Percentiles rank a stretch among this genome's conserved stretches.
Conservation (phyloP, 2,888 invertebrate genomes). For the Scaptodrosophila latifasciaeformis region DNA sequence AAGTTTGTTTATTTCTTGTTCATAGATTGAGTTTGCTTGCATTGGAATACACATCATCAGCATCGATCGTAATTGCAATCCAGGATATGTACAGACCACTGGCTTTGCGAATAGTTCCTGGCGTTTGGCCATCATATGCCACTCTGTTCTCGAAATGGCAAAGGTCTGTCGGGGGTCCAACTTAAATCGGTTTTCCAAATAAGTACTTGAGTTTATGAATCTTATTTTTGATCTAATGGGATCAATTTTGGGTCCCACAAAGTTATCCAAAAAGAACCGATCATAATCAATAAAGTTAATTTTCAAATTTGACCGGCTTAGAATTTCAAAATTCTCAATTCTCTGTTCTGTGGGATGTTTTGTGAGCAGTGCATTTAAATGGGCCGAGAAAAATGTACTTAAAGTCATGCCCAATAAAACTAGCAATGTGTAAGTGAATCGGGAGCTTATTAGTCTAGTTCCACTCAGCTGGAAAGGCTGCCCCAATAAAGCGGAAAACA, state of each 20-base stretch:
- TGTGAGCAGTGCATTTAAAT: slow-evolving; percentile 47
- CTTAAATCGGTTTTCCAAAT: too few species aligned
- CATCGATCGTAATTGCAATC: slow-evolving; percentile 21
- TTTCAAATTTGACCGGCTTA: slow-evolving; percentile 21
- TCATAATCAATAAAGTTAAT: slow-evolving; percentile 38
- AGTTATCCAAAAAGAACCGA: slow-evolving; percentile 38
- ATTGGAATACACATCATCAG: slow-evolving; percentile 32
- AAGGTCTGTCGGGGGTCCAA: not conserved
- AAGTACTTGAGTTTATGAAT: too few species aligned
- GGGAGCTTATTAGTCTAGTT: slow-evolving; percentile 35
- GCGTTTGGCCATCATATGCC: too few species aligned
- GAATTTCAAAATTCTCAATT: slow-evolving; percentile 28
- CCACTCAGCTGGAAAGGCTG: slow-evolving; percentile 30
- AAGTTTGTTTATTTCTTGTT: slow-evolving; percentile 31
- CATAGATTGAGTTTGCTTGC: slow-evolving; percentile 44
- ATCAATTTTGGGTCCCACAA: too few species aligned
- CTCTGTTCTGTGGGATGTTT: slow-evolving; percentile 36
- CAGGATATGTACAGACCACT: slow-evolving; percentile 19
- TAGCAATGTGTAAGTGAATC: slow-evolving; percentile 33
- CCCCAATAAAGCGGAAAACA: slow-evolving; percentile 44
- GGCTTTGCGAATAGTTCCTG: slow-evolving; percentile 39
- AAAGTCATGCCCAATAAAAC: slow-evolving; percentile 43
- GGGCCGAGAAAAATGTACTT: slow-evolving; percentile 37
- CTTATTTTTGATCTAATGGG: too few species aligned
- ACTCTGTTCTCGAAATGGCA: slow-evolving; percentile 13